Conservation (phyloP, 2,797 vertebrate genomes). For the Hoplostethus mediterraneus region DNA sequence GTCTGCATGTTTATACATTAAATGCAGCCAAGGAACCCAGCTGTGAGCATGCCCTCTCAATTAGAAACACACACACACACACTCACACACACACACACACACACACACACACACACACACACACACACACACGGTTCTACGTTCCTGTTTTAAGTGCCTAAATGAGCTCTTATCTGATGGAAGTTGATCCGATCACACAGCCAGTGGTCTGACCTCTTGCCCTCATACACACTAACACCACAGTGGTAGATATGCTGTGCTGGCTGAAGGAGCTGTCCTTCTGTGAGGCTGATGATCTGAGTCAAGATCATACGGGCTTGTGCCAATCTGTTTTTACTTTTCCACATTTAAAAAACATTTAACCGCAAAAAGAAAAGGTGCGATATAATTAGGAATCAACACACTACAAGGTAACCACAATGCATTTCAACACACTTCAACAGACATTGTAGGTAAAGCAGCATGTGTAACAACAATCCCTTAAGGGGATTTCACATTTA, state of each 20-base stretch:
- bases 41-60: slow-evolving; percentile 41
- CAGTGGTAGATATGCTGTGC: not conserved
- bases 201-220: slow-evolving; percentile 64
- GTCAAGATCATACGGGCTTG: not conserved
- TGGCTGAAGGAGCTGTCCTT: slow-evolving; percentile 3
- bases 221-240: slow-evolving; percentile 56
- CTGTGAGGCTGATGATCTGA: too few species aligned
- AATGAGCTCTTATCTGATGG: slow-evolving; percentile 78
- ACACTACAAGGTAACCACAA: not conserved
- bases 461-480: not conserved
- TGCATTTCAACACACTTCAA: not conserved
- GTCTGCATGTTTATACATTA: slow-evolving; percentile 9
- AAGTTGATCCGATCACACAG: slow-evolving; percentile 71
- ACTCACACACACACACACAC: slow-evolving; percentile 14
- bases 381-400: not conserved
- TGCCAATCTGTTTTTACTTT: not conserved
- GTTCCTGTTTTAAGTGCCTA: slow-evolving; percentile 41
- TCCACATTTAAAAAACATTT: not conserved
- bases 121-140: slow-evolving; percentile 10
- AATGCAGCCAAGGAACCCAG: slow-evolving; percentile 2
- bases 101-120: slow-evolving; percentile 41
- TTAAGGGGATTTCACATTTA: not conserved
- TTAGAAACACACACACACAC: slow-evolving; percentile 52
- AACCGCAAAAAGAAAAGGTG: not conserved
- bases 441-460: not conserved